A percentile compares a stretch with the other conserved stretches of the same genome.
Conservation (phyloP, 2,113 vertebrate genomes). For the Rutilus rutilus region DNA sequence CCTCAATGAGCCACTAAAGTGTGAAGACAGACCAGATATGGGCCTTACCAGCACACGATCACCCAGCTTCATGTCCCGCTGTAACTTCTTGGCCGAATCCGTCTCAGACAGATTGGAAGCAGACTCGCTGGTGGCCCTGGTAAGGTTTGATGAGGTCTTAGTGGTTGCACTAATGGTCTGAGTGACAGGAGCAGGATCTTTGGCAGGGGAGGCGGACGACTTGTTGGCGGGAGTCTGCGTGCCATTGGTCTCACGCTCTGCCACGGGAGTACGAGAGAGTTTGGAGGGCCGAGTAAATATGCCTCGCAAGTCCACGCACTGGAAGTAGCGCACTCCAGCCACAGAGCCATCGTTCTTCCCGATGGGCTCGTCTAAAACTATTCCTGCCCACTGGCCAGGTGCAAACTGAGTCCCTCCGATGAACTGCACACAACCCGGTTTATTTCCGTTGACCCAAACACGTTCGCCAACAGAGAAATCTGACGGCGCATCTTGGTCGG, state of each 20-base stretch:
- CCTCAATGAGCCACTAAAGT: not conserved
- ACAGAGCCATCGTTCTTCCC: constrained; percentile 96
- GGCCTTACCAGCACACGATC: constrained; percentile 83
- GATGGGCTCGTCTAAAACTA: constrained; percentile 90
- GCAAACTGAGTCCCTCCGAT: constrained; percentile 93
- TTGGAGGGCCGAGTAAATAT: constrained; percentile 96
- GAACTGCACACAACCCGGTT: constrained; percentile 92
- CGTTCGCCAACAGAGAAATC: constrained; percentile 89
- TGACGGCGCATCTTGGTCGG: constrained; percentile 76
- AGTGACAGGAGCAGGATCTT: constrained; percentile 48
- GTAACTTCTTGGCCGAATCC: constrained; percentile 83
- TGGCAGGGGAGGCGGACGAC: constrained; percentile 59
- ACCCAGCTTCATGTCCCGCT: constrained; percentile 84
- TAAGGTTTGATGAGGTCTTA: constrained; percentile 73
- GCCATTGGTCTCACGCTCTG: constrained; percentile 84
- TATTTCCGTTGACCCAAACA: constrained; percentile 96
- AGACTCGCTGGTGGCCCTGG: constrained; percentile 81
- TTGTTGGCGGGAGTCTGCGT: constrained; percentile 62
- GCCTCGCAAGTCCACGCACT: constrained; percentile 88
- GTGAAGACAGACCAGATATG: not conserved
- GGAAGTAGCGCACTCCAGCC: constrained; percentile 90
- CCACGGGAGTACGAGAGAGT: constrained; percentile 73
- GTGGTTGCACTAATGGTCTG: constrained; percentile 28
- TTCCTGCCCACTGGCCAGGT: constrained; percentile 95
- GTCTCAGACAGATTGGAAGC: constrained; percentile 86